Evolutionary conservation across 2,888 invertebrate genomes (phyloP).

Genomic region (Sinotaia quadrata): DNA sequence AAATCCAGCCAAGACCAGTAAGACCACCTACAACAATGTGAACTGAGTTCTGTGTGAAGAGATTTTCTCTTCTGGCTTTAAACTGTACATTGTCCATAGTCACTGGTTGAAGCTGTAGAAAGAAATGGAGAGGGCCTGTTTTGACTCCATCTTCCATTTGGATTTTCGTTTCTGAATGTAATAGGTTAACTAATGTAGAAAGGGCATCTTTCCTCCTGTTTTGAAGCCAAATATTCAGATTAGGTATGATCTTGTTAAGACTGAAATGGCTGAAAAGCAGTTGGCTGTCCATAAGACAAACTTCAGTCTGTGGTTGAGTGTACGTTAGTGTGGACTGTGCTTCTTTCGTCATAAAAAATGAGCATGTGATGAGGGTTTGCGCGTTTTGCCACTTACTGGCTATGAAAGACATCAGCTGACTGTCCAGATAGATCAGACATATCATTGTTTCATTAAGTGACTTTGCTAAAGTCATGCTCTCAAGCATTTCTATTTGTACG

Average conservation of each 20-base stretch:
- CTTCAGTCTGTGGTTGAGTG: neutral
- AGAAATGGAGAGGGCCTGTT: slow-evolving; percentile 6
- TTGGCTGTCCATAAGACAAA: neutral
- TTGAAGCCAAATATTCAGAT: neutral
- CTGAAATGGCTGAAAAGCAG: neutral
- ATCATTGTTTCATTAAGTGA: neutral
- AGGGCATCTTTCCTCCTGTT: neutral
- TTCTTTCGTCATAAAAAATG: neutral
- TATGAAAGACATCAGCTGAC: neutral
- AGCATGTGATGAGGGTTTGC: neutral
- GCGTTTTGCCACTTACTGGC: slow-evolving; percentile 13
- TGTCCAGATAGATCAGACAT: slow-evolving; percentile 8
- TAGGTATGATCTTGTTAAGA: neutral
- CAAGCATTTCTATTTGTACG: slow-evolving; percentile 13
- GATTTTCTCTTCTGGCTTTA: neutral
- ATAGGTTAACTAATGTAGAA: neutral
- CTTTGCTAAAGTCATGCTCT: neutral
- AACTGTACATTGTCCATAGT: neutral
- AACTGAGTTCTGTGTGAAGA: slow-evolving; percentile 38
- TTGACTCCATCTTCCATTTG: neutral
- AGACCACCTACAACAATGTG: slow-evolving; percentile 51
- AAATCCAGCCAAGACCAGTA: slow-evolving; percentile 54
- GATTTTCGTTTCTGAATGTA: slow-evolving; percentile 37
- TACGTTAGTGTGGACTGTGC: neutral
- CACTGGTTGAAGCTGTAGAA: slow-evolving; percentile 12